Base-by-base conservation (phyloP, 1,140 invertebrate species). In the Maniola jurtina region DNA sequence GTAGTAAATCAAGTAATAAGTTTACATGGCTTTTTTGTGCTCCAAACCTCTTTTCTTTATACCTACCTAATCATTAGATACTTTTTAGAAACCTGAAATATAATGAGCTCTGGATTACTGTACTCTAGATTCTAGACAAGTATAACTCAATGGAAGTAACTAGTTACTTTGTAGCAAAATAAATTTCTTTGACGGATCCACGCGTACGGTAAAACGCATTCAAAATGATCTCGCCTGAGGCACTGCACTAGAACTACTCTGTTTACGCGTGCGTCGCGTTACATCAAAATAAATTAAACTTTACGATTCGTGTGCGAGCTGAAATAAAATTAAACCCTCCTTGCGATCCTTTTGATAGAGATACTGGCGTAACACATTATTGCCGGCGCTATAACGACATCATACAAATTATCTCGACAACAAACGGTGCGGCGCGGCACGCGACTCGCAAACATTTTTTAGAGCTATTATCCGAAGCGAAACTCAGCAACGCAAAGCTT, bases 401-500 rank as follows among this genome's bases (percentile, higher is more conserved):
- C 76, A 60, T 66, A 77, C 77, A 81, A 80, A 87, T 85, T 80
- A 84, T 84, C 76, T 68, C 75, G 64, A 74, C 65, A 68, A 75
- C 79, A 77, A 77, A 80, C 76, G 76, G 66, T 76, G 71, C 64
- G 76, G 56, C 63, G 76, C 68, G 61, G 71, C 76, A 77, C 71
- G 72, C 74, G 76, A 73, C 73, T 71, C 57, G 64, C 73, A 80
- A 85, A 84, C 81, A 82, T 84, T 85, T 80, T 45, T 80, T 75
- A 82, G 77, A 73, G 77, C 83, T 81, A 88, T 88, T 88, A 86
- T 77, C 70, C 66, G 61, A 14, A 68, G 74, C 72, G 75, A 75
- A 76, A 77, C 66, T 70, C 68, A 66, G 62, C 65, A 71, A 72
- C 72, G 79, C 77, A 86, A 86, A 86, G 84, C 86, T 83, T 84